Conservation (phyloP, 2,797 vertebrate species). For the Sciaenops ocellatus region DNA sequence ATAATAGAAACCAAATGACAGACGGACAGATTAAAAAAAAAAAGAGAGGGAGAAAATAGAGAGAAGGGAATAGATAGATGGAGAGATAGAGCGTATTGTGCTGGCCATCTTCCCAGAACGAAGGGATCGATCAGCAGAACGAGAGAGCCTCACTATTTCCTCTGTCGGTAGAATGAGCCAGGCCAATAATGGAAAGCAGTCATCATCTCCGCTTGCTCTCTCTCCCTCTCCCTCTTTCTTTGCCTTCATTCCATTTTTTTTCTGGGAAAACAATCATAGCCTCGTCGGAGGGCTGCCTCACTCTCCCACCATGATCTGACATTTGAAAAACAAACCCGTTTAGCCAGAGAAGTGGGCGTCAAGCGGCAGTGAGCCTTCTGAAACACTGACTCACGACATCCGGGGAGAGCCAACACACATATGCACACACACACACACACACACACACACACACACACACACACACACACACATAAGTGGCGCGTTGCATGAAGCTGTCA, state of each 20-base stretch:
- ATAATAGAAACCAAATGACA: slow-evolving; percentile 67
- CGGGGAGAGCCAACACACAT: slow-evolving; percentile 22
- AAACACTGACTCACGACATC: slow-evolving; percentile 66
- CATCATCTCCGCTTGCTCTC: slow-evolving; percentile 63
- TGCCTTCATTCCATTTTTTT: slow-evolving; percentile 58
- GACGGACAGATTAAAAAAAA: slow-evolving; percentile 50
- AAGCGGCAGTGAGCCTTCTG: slow-evolving; percentile 58
- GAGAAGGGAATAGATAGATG: slow-evolving; percentile 43
- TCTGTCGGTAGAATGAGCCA: slow-evolving; percentile 66
- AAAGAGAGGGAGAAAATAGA: slow-evolving; percentile 33
- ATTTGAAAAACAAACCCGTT: slow-evolving; percentile 78
- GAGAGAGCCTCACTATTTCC: slow-evolving; percentile 69
- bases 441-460: background rate
- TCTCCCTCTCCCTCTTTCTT: slow-evolving; percentile 37
- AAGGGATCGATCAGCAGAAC: slow-evolving; percentile 71
- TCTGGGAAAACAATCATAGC: slow-evolving; percentile 69
- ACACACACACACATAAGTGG: slow-evolving; percentile 21
- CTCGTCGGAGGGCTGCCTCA: slow-evolving; percentile 50
- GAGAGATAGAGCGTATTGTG: slow-evolving; percentile 63
- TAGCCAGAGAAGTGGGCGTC: slow-evolving; percentile 64
- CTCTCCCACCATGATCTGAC: slow-evolving; percentile 68
- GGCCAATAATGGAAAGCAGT: slow-evolving; percentile 79
- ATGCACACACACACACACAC: background rate
- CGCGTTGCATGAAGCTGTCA: slow-evolving; percentile 50
- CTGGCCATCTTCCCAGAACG: slow-evolving; percentile 72